Evolutionary conservation across 2,888 invertebrate species (phyloP).

Genomic region (Sussaba pulchella): DNA sequence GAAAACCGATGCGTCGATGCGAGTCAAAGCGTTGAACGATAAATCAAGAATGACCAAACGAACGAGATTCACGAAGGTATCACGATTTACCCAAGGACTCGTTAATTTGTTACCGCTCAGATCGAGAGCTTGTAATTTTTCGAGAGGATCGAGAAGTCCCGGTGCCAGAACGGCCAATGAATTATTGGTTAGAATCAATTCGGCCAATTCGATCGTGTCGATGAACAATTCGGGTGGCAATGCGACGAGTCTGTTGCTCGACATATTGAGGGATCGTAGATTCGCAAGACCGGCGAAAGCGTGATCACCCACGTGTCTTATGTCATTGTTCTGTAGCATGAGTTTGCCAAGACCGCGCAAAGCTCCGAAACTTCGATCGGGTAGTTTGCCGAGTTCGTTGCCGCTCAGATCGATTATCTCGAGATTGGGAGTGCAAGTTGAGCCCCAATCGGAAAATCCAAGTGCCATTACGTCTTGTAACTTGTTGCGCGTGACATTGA

Average conservation of each 20-base stretch:
- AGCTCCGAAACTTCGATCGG: constrained; percentile 90
- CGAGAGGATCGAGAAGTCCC: constrained; percentile 90
- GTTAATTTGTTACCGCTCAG: constrained; percentile 91
- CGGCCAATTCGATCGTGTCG: constrained; percentile 89
- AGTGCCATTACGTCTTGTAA: constrained; percentile 91
- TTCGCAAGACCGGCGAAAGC: constrained; percentile 90
- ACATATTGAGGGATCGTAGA: constrained; percentile 90
- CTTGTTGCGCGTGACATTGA: constrained; percentile 92
- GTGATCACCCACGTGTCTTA: constrained; percentile 90
- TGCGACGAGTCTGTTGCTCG: constrained; percentile 91
- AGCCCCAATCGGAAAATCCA: constrained; percentile 91
- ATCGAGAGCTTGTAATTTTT: constrained; percentile 90
- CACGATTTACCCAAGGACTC: constrained; percentile 91
- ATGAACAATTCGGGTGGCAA: constrained; percentile 92
- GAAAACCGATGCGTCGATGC: constrained; percentile 90
- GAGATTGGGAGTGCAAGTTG: constrained; percentile 89
- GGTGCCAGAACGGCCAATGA: constrained; percentile 91
- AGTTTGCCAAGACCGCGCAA: constrained; percentile 89
- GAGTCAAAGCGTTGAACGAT: constrained; percentile 89
- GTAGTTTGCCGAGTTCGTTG: constrained; percentile 90
- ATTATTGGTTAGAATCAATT: constrained; percentile 92
- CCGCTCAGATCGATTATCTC: constrained; percentile 90
- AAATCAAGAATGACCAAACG: constrained; percentile 91
- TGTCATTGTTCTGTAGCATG: constrained; percentile 91
- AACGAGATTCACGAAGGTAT: constrained; percentile 91